These are phyloP conservation scores for Xenopus tropicalis DNA, from an alignment of 2,113 vertebrate genomes.

Conservation along the genomic window UCB_Xtro_10.0 CM004444.2:103936001-103936500, in stretches of 20 bases:
- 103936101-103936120: background rate
- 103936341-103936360: too few species aligned
- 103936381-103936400: too few species aligned
- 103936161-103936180: background rate
- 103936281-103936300: background rate
- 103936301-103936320: background rate
- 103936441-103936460: too few species aligned
- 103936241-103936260: background rate
- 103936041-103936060: background rate
- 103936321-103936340: too few species aligned
- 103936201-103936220: background rate
- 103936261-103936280: background rate
- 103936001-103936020: background rate
- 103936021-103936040: background rate
- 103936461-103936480: too few species aligned
- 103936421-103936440: too few species aligned
- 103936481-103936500: too few species aligned
- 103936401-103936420: too few species aligned
- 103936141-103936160: conserved; percentile 13
- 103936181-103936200: background rate
- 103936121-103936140: background rate
- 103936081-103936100: conserved; percentile 7
- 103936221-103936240: background rate
- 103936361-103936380: too few species aligned
- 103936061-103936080: background rate